phyloP scores from a whole-genome alignment of 1,140 invertebrate species.

The Drosophila tristis region DNA sequence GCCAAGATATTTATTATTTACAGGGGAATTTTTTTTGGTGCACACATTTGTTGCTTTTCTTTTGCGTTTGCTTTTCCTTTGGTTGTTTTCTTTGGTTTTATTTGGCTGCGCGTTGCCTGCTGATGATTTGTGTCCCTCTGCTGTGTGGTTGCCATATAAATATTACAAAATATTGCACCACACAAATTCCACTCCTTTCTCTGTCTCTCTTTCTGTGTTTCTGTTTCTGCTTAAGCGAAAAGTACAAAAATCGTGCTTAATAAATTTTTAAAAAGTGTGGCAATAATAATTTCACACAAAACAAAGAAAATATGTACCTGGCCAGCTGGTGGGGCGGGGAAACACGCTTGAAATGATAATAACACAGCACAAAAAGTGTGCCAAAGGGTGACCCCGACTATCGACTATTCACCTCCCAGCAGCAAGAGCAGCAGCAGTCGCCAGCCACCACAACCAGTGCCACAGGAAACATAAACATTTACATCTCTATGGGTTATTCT shows the following conservation, averaged over 20 bases:
- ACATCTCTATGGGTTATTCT: slow-evolving; percentile 65
- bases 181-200: slow-evolving; percentile 56
- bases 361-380: slow-evolving; percentile 50
- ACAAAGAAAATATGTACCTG: slow-evolving; percentile 26
- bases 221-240: slow-evolving; percentile 47
- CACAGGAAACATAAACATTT: slow-evolving; percentile 76
- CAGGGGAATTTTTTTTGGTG: slow-evolving; percentile 61
- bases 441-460: not conserved
- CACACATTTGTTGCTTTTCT: slow-evolving; percentile 33
- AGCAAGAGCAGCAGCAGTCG: too few relatives aligned
- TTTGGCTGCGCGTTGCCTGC: slow-evolving; percentile 55
- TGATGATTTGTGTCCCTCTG: slow-evolving; percentile 77
- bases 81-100: slow-evolving; percentile 43
- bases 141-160: slow-evolving; percentile 74
- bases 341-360: slow-evolving; percentile 66
- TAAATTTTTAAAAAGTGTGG: slow-evolving; percentile 81
- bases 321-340: slow-evolving; percentile 5
- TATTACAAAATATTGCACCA: slow-evolving; percentile 80
- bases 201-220: not conserved
- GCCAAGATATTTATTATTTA: slow-evolving; percentile 77
- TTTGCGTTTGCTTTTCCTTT: slow-evolving; percentile 39
- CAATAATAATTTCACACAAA: slow-evolving; percentile 69
- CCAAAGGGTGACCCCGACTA: slow-evolving; percentile 37
- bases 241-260: slow-evolving; percentile 69
- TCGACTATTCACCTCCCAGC: slow-evolving; percentile 4